Conservation (phyloP, 2,797 vertebrate species). For the Sebastes paucispinis region DNA sequence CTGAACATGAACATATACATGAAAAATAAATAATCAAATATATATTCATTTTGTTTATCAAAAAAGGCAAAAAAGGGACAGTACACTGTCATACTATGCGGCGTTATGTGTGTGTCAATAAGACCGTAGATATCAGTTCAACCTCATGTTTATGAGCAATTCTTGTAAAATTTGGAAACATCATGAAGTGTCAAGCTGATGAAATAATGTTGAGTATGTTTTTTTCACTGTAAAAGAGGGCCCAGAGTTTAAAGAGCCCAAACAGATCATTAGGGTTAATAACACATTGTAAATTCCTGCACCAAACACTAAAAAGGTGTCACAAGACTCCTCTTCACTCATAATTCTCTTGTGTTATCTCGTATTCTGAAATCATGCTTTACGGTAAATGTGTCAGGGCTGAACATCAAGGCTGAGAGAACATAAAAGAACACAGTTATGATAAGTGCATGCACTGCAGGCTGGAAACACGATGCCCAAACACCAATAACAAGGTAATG, state of each 20-base stretch:
- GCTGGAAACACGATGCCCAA: slow-evolving; percentile 29
- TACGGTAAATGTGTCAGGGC: background rate
- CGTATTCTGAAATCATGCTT: background rate
- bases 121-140: background rate
- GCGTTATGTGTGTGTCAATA: background rate
- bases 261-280: background rate
- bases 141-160: background rate
- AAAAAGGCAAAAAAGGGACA: background rate
- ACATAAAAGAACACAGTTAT: slow-evolving; percentile 14
- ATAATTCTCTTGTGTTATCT: background rate
- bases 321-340: background rate
- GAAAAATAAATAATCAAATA: too few species aligned
- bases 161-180: background rate
- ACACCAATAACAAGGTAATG: slow-evolving; percentile 33
- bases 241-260: background rate
- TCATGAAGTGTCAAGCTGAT: background rate
- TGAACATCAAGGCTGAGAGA: slow-evolving; percentile 7
- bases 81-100: background rate
- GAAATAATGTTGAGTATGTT: background rate
- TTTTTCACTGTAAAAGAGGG: background rate
- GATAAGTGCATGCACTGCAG: slow-evolving; percentile 19
- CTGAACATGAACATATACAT: too few species aligned
- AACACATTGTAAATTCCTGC: background rate
- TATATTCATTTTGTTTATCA: background rate
- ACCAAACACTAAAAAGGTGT: background rate